A percentile compares a stretch with the other conserved stretches of the same genome.
These are phyloP conservation scores for Xenopus tropicalis DNA, from an alignment of 2,113 vertebrate genomes.

Conservation along the genomic window UCB_Xtro_10.0 CM004445.2:139386501-139387000, in stretches of 20 bases:
- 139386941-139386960: constrained; percentile 12
- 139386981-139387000: constrained; percentile 10
- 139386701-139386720: constrained; percentile 1
- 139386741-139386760: not conserved
- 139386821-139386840: not conserved
- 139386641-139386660: not conserved
- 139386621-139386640: constrained; percentile 36
- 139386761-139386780: not conserved
- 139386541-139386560: constrained; percentile 72
- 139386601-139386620: constrained; percentile 23
- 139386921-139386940: constrained; percentile 13
- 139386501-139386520: constrained; percentile 48
- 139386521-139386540: constrained; percentile 56
- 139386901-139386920: constrained; percentile 11
- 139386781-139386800: not conserved
- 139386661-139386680: not conserved
- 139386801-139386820: constrained; percentile 24
- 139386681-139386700: not conserved
- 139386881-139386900: constrained; percentile 13
- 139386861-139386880: not conserved
- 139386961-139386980: not conserved
- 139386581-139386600: not conserved
- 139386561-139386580: constrained; percentile 78
- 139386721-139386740: not conserved
- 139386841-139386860: not conserved